Conservation (phyloP, 2,888 invertebrate genomes). For the Eurytoma californica region DNA sequence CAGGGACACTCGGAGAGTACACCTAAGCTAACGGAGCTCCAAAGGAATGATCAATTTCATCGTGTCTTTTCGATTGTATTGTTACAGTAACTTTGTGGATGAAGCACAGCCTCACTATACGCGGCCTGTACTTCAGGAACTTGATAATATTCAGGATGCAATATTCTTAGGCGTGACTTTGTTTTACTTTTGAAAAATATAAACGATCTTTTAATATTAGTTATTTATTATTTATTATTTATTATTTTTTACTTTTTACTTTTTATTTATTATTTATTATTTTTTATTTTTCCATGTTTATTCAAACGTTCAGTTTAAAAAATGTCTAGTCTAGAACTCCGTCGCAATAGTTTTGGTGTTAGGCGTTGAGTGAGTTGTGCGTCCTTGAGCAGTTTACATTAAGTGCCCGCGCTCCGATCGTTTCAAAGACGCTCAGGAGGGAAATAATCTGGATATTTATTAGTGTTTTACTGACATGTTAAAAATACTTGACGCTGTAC, state of each 20-base stretch:
- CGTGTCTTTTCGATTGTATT: constrained; percentile 33
- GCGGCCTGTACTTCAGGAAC: constrained; percentile 52
- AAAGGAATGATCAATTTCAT: constrained; percentile 53
- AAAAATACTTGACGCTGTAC: no score
- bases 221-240: no score
- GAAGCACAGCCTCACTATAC: constrained; percentile 5
- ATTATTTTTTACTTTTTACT: no score
- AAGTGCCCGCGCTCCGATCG: background rate
- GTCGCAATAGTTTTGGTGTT: constrained; percentile 19
- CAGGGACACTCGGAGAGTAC: constrained; percentile 3
- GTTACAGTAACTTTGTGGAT: constrained; percentile 52
- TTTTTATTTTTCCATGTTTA: constrained; percentile 2
- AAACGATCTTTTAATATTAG: constrained; percentile 28
- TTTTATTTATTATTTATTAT: no score
- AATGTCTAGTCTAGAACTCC: constrained; percentile 53
- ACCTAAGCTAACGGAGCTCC: constrained; percentile 17
- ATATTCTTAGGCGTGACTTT: constrained; percentile 50
- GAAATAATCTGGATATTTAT: background rate
- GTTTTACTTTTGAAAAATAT: constrained; percentile 45
- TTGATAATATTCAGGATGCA: constrained; percentile 53
- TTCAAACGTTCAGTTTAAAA: constrained; percentile 22
- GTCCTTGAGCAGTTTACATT: constrained; percentile 1
- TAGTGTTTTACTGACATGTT: no score
- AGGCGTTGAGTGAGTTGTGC: constrained; percentile 29
- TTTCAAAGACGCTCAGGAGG: no score